These are phyloP conservation scores for Vombatus ursinus DNA, from an alignment of 2,113 vertebrate genomes.

Conservation along the genomic window DNA sequence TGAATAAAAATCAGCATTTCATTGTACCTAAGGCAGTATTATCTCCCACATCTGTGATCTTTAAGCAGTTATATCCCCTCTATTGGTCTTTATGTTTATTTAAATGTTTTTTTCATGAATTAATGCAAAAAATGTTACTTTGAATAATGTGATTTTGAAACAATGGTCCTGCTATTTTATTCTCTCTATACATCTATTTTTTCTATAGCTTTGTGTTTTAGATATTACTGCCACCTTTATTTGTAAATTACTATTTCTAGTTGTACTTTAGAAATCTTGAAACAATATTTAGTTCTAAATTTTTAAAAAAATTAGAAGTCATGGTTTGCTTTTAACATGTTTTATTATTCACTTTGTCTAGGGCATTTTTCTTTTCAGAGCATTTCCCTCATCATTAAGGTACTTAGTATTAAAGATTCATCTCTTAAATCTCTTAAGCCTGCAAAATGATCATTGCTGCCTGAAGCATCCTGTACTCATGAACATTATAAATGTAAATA, in stretches of 20 bases:
- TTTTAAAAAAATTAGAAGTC: background rate
- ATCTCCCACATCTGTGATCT: background rate
- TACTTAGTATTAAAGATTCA: conserved; percentile 15
- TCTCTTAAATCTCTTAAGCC: background rate
- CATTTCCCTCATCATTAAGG: background rate
- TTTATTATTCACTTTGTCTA: background rate
- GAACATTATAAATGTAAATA: conserved; percentile 17
- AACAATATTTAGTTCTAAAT: background rate
- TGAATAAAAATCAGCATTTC: background rate
- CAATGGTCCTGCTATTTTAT: background rate
- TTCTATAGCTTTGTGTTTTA: background rate
- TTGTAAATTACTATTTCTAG: background rate
- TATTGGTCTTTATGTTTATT: background rate
- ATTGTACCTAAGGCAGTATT: background rate
- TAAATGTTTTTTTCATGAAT: background rate
- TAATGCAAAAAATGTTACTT: background rate
- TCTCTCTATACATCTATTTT: background rate
- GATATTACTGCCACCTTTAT: background rate
- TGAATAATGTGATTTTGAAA: background rate
- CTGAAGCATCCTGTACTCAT: background rate
- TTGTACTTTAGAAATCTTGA: conserved; percentile 1
- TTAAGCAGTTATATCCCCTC: background rate
- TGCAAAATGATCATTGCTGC: background rate
- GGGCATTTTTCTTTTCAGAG: background rate
- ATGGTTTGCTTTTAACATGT: background rate